Evolutionary conservation across 2,797 vertebrate genomes (phyloP), one percentile per base, ranked within the genome.

Genomic region (Mico argentatus): DNA sequence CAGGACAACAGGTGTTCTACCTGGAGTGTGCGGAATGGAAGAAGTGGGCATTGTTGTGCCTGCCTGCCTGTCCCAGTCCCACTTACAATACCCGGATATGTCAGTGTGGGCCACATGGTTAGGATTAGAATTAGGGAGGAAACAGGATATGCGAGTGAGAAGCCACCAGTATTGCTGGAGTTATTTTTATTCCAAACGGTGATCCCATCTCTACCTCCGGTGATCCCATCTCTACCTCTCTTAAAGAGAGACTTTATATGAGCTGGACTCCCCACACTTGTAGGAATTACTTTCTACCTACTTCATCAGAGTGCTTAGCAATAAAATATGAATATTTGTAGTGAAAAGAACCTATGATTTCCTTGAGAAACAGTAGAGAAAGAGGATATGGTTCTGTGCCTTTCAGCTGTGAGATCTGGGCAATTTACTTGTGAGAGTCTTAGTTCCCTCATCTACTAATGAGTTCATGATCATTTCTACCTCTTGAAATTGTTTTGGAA

Each of bases 401-500:
- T 94, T 90, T 52, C 22, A 39, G 26, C 33, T 64, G 24, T 57
- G 91, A 90, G 27, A 26, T 57, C 9, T 33, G 36, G 76, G 27
- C 26, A 84, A 57, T 36, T 77, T 48, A 46, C 27, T 36, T 93
- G 19, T 36, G 64, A 61, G 36, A 72, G 27, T 57, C 39, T 64
- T 88, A 41, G 57, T 90, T 85, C 41, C 33, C 27, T 77, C 1
- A 3, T 61, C 33, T 41, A 0, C 33, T 39, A 22, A 5, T 6
- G 8, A 88, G 9, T 46, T 55, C 8, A 8, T 67, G 20, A 39
- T 52, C 22, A 9, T 44, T 61, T 14, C 55, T 55, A 33, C 36
- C 48, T 76, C 92, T 93, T 85, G 44, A 90, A 46, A 22, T 92
- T 90, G 20, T 86, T 94, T 82, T 59, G 27, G 83, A 76, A 90